Evolutionary conservation across 2,797 vertebrate genomes (phyloP).

Genomic region (Meda fulgida): DNA sequence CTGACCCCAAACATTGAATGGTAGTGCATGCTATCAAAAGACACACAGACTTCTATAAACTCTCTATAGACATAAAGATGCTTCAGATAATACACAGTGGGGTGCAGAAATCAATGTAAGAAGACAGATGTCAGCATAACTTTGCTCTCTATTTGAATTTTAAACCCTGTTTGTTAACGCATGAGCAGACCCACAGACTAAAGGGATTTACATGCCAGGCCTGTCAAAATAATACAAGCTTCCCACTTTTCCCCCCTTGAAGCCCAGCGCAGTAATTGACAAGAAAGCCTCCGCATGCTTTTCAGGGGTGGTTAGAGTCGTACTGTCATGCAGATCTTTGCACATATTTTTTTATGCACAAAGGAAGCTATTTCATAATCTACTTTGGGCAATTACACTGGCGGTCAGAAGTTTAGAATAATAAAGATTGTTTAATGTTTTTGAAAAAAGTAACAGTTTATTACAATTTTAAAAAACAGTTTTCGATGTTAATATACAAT

Average conservation of each 20-base stretch:
- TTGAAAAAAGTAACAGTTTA: not conserved
- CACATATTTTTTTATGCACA: not conserved
- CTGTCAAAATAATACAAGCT: conserved; percentile 41
- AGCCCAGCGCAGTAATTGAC: conserved; percentile 34
- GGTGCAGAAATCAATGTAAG: conserved; percentile 32
- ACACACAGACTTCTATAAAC: not conserved
- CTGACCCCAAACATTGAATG: not conserved
- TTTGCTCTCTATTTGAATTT: conserved; percentile 9
- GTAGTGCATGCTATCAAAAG: not conserved
- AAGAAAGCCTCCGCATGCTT: conserved; percentile 30
- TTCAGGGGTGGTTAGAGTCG: not conserved
- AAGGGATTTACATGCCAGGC: conserved; percentile 38
- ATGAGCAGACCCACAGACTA: conserved; percentile 30
- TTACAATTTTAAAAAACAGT: not conserved
- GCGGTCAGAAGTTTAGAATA: not conserved
- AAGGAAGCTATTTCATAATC: not conserved
- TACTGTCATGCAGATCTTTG: conserved; percentile 19
- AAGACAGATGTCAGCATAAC: conserved; percentile 41
- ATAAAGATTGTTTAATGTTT: not conserved
- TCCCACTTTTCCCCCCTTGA: conserved; percentile 11
- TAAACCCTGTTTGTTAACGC: conserved; percentile 26
- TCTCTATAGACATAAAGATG: conserved; percentile 3
- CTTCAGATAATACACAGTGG: conserved; percentile 17
- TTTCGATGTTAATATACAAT: no score
- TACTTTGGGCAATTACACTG: conserved; percentile 34